Conservation (phyloP, 1,140 invertebrate species). For the Pteromalus puparum region DNA sequence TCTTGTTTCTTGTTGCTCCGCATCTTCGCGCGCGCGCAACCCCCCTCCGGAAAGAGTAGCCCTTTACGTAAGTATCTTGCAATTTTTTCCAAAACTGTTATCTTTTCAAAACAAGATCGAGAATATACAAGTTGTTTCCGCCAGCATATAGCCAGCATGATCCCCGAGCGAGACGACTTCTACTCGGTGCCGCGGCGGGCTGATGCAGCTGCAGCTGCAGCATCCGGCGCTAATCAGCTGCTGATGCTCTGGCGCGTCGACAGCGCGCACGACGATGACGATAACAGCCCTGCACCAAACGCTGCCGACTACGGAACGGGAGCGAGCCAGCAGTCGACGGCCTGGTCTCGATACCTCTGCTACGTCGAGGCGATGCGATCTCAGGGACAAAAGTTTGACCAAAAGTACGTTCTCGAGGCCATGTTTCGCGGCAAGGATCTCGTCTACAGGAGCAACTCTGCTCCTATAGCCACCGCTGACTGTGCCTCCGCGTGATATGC, state of each 20-base stretch:
- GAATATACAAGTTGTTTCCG: too few relatives aligned
- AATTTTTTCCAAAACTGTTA: too few relatives aligned
- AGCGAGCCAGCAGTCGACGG: slow-evolving; percentile 64
- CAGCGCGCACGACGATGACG: too few relatives aligned
- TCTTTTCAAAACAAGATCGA: too few relatives aligned
- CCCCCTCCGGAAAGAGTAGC: too few relatives aligned
- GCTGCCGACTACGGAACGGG: slow-evolving; percentile 57
- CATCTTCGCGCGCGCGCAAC: too few relatives aligned
- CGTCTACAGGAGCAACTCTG: slow-evolving; percentile 55
- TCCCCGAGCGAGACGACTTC: slow-evolving; percentile 15
- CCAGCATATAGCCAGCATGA: too few relatives aligned
- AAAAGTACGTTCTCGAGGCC: slow-evolving; percentile 64
- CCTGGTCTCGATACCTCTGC: slow-evolving; percentile 66
- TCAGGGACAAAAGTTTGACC: slow-evolving; percentile 62
- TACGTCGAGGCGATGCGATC: slow-evolving; percentile 63
- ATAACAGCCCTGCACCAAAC: slow-evolving; percentile 57
- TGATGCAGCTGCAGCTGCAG: too few relatives aligned
- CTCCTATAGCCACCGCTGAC: too few relatives aligned
- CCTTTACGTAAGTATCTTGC: too few relatives aligned
- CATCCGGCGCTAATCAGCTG: not conserved
- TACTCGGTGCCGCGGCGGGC: not conserved
- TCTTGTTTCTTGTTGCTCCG: too few relatives aligned
- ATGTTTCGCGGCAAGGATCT: slow-evolving; percentile 68
- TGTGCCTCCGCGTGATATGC: slow-evolving; percentile 3
- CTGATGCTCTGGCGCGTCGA: slow-evolving; percentile 62